Evolutionary conservation across 2,888 invertebrate species (phyloP), one percentile per base, ranked within the genome.

Genomic region (Ornithoptera priamus): DNA sequence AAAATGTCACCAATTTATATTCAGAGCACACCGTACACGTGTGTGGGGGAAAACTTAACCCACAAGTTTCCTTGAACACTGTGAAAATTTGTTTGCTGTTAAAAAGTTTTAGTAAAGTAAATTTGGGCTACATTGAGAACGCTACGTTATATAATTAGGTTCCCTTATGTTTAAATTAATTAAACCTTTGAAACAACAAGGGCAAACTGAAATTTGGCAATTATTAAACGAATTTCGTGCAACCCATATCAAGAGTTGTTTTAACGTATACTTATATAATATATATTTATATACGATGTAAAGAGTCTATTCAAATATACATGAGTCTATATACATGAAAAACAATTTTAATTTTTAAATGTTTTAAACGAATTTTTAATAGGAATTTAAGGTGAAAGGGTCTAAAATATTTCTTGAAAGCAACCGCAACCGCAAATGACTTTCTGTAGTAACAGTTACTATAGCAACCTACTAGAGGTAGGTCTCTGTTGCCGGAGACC

Each of bases 101-200:
- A 57, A 57, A n/a, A 57, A 57, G 57, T 57, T 57, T 57, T 57
- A 57, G 20, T 57, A 57, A 57, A 57, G 20, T 20, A 20, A 57
- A 57, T 50, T 50, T 50, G 17, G 50, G 10, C 17, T 57, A 57
- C 57, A 20, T 57, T 57, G 20, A 20, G 18, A 20, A 57, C n/a
- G 57, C 20, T 57, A 57, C 57, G 18, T 20, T 57, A 18, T 20
- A 18, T 18, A 20, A 57, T 20, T 20, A 20, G 20, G 57, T 20
- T 57, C 20, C n/a, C 57, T 57, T 57, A 57, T 57, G 20, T 57
- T n/a, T 57, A 57, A 20, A 20, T 57, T 57, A 57, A 57, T 57
- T 57, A 57, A 57, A 20, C 57, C 57, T 57, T 57, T 20, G 57
- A 20, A 57, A 61, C 17, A 57, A 61, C 17, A 39, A 39, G 60